Evolutionary conservation across 2,888 invertebrate genomes (phyloP).

Genomic region (Strigamia maritima): DNA sequence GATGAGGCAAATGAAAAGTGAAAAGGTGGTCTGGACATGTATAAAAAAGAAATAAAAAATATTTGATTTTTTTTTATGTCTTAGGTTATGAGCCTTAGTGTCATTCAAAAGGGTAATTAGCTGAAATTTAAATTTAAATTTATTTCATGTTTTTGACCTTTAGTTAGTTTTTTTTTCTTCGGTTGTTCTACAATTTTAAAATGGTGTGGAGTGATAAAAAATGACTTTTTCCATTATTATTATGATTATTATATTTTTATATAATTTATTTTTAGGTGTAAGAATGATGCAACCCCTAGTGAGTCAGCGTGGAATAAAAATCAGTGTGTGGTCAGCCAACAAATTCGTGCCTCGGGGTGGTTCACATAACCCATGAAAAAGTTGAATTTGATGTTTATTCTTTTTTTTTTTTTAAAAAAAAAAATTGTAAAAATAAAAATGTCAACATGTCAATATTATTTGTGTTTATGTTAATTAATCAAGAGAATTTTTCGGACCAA

Average conservation of each 20-base stretch:
- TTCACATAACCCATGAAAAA: not conserved
- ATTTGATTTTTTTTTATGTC: not conserved
- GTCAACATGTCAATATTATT: not conserved
- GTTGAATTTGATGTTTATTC: too few relatives aligned
- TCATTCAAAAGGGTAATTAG: not conserved
- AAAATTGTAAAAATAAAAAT: not conserved
- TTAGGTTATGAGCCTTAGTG: not conserved
- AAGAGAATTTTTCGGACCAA: not conserved
- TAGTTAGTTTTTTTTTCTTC: not conserved
- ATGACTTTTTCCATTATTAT: not conserved
- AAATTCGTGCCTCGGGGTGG: not conserved
- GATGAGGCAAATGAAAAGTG: not conserved
- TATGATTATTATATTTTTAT: not conserved
- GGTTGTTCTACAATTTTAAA: not conserved
- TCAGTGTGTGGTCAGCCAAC: not conserved
- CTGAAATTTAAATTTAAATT: not conserved
- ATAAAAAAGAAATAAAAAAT: not conserved
- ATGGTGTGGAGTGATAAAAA: not conserved
- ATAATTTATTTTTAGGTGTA: not conserved
- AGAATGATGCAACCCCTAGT: conserved; percentile 1
- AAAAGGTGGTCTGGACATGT: not conserved
- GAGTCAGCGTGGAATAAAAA: conserved; percentile 4
- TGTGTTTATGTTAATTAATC: too few relatives aligned
- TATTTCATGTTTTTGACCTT: not conserved
- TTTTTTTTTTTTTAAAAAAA: not conserved